Conservation (phyloP, 2,888 invertebrate species). For the Nemotelus nigrinus region DNA sequence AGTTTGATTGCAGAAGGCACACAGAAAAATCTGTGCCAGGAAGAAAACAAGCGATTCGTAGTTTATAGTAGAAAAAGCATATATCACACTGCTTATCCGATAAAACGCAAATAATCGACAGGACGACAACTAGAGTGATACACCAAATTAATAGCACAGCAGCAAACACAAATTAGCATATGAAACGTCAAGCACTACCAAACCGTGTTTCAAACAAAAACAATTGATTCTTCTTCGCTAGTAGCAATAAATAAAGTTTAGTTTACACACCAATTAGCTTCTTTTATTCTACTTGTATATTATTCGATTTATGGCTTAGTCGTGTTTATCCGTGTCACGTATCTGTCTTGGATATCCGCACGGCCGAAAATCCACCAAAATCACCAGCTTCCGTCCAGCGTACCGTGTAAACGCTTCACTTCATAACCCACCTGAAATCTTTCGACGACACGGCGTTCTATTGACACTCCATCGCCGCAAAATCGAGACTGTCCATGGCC, state of each 20-base stretch:
- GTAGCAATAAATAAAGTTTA: background rate
- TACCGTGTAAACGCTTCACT: slow-evolving; percentile 38
- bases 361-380: slow-evolving; percentile 13
- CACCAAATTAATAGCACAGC: background rate
- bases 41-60: background rate
- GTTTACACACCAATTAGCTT: slow-evolving; percentile 1
- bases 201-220: background rate
- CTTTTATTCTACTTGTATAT: background rate
- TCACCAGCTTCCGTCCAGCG: slow-evolving; percentile 32
- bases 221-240: too few relatives aligned
- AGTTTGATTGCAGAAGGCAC: slow-evolving; percentile 12
- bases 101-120: slow-evolving; percentile 12
- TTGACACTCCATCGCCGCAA: slow-evolving; percentile 41
- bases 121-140: background rate
- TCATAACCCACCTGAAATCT: slow-evolving; percentile 40
- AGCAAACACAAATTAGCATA: background rate
- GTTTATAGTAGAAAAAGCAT: slow-evolving; percentile 7
- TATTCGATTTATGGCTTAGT: background rate
- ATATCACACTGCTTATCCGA: slow-evolving; percentile 16
- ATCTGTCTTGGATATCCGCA: background rate
- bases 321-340: too few relatives aligned
- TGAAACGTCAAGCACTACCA: slow-evolving; percentile 5
- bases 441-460: slow-evolving; percentile 19
- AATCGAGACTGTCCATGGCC: slow-evolving; percentile 29
- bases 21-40: slow-evolving; percentile 8